Evolutionary conservation across 2,797 vertebrate genomes (phyloP), one percentile per base, ranked within the genome.

Genomic region (Melanotaenia pygmaea): DNA sequence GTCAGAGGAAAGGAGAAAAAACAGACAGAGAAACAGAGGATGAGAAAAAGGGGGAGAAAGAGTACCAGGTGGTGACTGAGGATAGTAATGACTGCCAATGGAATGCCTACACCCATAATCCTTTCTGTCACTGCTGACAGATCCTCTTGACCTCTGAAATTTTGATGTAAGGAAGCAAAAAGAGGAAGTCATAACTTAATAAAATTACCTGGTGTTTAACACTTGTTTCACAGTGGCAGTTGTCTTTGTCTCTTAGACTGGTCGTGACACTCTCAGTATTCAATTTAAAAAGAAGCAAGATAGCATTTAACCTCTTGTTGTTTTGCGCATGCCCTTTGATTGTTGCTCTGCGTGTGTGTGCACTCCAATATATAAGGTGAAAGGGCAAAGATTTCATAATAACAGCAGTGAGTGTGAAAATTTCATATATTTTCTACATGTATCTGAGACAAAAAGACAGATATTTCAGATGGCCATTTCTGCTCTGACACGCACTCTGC

Each of bases 21-120:
- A 90, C 87, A 92, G 90, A 92, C 85, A 85, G 87, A 88, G 54
- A 86, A 86, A 90, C 76, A 82, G 86, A 90, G 73, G 90, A 91
- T 89, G 90, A 90, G 84, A 77, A 82, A 82, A 82, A 71, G 64
- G 61, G 84, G 80, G 82, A 59, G 83, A 76, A 85, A 84, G 91
- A 82, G 88, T 79, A 89, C 82, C 72, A 79, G 86, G 91, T 91
- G 90, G 83, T 92, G 93, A 94, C 87, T 85, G 92, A 93, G 90
- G 78, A 85, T 84, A 88, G 91, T 94, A 94, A 94, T 94, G 91
- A 91, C 91, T 92, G 86, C 91, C 92, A 92, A 87, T 93, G 94
- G 93, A 94, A 94, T 94, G 92, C 91, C 93, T 93, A 87, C 87
- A 91, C 90, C 92, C 92, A 94, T 95, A 94, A 95, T 95, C 94